phyloP scores from a whole-genome alignment of 2,113 vertebrate species.

The Dolichallabes microphthalmus region DNA sequence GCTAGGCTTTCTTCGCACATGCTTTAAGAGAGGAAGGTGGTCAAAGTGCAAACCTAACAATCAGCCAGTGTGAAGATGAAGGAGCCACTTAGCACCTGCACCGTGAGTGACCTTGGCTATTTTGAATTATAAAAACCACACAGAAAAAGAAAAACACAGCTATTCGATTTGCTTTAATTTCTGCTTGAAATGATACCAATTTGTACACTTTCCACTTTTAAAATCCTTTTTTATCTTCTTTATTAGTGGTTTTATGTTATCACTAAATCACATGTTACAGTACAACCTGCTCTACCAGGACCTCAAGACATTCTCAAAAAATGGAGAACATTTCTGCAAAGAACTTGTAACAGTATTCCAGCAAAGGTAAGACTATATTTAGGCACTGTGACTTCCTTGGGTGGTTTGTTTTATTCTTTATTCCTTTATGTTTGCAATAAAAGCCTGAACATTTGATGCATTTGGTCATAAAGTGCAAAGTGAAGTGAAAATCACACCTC shows the following conservation, averaged over 20 bases:
- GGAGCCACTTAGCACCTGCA: constrained; percentile 76
- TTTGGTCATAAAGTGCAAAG: constrained; percentile 14
- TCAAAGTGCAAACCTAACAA: constrained; percentile 70
- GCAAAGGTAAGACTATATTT: constrained; percentile 73
- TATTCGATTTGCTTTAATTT: not conserved
- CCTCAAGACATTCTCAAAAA: constrained; percentile 81
- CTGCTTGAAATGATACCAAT: not conserved
- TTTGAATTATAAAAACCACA: not conserved
- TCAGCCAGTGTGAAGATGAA: constrained; percentile 74
- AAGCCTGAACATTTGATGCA: not conserved
- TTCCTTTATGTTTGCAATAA: not conserved
- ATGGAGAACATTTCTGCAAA: constrained; percentile 84
- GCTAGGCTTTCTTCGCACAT: constrained; percentile 66
- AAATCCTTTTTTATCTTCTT: not conserved
- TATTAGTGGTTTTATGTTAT: not conserved
- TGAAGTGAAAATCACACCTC: not conserved
- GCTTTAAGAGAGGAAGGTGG: constrained; percentile 60
- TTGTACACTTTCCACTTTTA: not conserved
- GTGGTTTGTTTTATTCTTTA: constrained; percentile 6
- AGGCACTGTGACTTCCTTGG: not conserved
- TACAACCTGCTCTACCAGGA: constrained; percentile 83
- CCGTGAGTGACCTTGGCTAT: constrained; percentile 72
- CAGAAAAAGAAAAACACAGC: too few species aligned
- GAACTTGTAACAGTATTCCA: constrained; percentile 81
- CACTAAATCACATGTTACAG: constrained; percentile 65